Percentiles rank a stretch among this genome's conserved stretches.
Conservation (phyloP, 2,888 invertebrate genomes). For the Minunthozetes semirufus region DNA sequence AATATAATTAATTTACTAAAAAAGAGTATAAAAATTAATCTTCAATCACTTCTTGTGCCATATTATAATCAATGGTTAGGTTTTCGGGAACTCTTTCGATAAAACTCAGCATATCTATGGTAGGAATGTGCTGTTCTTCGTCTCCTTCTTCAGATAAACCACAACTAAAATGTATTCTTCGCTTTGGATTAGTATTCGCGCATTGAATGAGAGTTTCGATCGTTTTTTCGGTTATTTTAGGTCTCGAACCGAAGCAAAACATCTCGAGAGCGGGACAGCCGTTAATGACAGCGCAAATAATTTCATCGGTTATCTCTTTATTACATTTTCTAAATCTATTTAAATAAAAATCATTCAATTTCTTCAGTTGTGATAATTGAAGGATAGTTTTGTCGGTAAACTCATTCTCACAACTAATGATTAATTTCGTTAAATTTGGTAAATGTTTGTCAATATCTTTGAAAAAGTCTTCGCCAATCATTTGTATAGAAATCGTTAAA, state of each 20-base stretch:
- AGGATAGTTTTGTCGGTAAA: background rate
- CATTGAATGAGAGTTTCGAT: background rate
- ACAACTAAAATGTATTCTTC: no score
- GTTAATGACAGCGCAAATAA: background rate
- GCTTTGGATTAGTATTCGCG: no score
- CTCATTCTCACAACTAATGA: background rate
- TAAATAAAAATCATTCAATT: background rate
- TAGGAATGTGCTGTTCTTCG: no score
- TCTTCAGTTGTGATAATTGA: background rate
- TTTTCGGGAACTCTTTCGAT: no score
- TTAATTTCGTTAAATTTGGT: background rate
- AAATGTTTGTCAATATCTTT: background rate
- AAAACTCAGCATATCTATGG: no score
- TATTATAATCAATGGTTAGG: no score
- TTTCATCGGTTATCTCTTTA: no score
- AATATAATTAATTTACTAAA: no score
- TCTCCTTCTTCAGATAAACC: no score
- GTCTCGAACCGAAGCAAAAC: background rate
- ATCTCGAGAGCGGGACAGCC: background rate
- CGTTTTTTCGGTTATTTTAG: background rate
- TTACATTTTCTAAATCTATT: no score
- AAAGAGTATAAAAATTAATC: no score
- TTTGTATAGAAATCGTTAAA: background rate
- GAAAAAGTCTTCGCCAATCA: background rate
- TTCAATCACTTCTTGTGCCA: no score